Conservation (phyloP, 2,888 invertebrate genomes). For the Psylliodes chrysocephalus region DNA sequence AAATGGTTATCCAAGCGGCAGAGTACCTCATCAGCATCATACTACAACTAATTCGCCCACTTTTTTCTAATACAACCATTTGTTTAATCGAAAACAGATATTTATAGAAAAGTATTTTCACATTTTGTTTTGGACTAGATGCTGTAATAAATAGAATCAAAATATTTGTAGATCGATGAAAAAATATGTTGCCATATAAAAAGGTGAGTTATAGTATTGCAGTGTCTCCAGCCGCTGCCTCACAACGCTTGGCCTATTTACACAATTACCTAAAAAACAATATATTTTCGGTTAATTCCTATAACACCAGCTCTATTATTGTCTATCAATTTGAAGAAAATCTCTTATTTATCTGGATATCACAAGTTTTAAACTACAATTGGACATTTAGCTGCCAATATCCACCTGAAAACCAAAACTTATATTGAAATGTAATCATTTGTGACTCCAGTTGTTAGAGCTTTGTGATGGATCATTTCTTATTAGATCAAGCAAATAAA, state of each 20-base stretch:
- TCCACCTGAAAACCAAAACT: neutral
- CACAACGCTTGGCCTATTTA: constrained; percentile 59
- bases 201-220: constrained; percentile 8
- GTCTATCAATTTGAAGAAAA: neutral
- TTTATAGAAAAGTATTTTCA: neutral
- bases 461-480: neutral
- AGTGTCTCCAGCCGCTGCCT: constrained; percentile 32
- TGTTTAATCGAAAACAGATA: neutral
- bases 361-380: constrained; percentile 3
- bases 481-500: constrained; percentile 23
- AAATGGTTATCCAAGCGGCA: constrained; percentile 57
- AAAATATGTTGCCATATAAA: neutral
- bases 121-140: neutral
- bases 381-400: constrained; percentile 6
- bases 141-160: neutral
- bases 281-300: constrained; percentile 43
- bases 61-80: neutral
- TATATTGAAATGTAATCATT: neutral
- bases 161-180: neutral
- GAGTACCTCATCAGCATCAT: constrained; percentile 26
- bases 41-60: constrained; percentile 19
- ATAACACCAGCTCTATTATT: constrained; percentile 13
- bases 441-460: neutral
- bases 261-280: constrained; percentile 63
- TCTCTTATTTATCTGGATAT: neutral